Evolutionary conservation across 2,113 vertebrate genomes (phyloP).

Genomic region (Apistogramma diplotaenia): DNA sequence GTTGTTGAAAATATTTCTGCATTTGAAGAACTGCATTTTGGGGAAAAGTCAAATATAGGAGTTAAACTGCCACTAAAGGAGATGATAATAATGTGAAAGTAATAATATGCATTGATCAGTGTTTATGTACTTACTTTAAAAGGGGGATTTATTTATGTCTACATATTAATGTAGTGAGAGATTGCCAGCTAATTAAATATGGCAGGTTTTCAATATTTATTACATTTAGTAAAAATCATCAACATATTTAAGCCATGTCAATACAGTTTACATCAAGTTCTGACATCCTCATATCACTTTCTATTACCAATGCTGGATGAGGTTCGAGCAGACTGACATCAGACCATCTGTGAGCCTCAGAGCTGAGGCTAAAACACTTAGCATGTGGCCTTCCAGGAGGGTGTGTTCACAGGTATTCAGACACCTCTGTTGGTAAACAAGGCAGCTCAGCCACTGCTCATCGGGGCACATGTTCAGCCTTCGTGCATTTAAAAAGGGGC

Average conservation of each 20-base stretch:
- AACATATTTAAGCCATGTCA: background rate
- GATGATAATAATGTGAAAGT: no score
- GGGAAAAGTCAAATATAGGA: no score
- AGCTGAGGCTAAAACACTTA: background rate
- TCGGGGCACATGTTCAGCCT: background rate
- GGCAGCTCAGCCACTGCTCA: background rate
- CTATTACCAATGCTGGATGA: no score
- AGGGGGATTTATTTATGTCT: no score
- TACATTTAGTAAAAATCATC: background rate
- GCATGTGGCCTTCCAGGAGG: background rate
- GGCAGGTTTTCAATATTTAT: background rate
- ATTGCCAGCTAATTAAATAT: background rate
- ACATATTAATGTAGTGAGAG: background rate
- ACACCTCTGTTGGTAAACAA: constrained; percentile 14
- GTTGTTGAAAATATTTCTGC: background rate
- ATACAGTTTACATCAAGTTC: background rate
- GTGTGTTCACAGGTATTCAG: background rate
- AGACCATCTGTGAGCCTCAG: no score
- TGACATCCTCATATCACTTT: background rate
- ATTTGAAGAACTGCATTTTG: no score
- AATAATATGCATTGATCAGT: no score
- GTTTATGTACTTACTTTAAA: no score
- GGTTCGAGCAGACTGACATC: no score
- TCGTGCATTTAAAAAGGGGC: background rate
- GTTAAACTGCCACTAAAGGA: no score